Conservation (phyloP, 2,113 vertebrate species). For the Terrapene triunguis region DNA sequence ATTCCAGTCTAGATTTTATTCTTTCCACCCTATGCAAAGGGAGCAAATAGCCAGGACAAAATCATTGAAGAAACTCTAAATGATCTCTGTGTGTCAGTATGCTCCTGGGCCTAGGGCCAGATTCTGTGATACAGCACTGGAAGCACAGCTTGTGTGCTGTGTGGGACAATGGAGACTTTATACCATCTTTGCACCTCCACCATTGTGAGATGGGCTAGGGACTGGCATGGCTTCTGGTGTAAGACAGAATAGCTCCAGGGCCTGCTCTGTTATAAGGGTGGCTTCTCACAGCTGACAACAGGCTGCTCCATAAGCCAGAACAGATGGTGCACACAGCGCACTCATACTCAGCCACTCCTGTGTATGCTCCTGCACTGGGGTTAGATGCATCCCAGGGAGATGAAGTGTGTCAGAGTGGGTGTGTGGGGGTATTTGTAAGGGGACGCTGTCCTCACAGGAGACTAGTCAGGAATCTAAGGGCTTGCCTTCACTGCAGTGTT, state of each 20-base stretch:
- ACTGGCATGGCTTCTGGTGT: not conserved
- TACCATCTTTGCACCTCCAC: not conserved
- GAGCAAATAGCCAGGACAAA: not conserved
- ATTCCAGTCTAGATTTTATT: not conserved
- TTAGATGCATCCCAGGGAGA: not conserved
- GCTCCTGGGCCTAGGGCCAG: not conserved
- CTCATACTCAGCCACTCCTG: not conserved
- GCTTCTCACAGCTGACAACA: not conserved
- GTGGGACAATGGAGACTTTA: not conserved
- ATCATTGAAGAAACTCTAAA: not conserved
- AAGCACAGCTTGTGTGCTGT: not conserved
- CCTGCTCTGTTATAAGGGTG: not conserved
- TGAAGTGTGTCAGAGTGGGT: not conserved
- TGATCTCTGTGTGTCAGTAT: not conserved
- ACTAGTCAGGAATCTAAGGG: not conserved
- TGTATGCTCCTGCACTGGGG: too few relatives aligned
- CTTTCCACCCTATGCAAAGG: not conserved
- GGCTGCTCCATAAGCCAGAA: not conserved
- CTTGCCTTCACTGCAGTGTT: not conserved
- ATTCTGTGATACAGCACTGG: not conserved
- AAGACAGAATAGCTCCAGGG: not conserved
- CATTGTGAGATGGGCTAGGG: not conserved
- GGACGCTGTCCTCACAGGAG: not conserved
- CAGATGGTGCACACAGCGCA: not conserved
- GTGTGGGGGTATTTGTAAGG: not conserved